These are phyloP conservation scores for Octopus bimaculoides DNA, from an alignment of 1,140 invertebrate species.

Conservation along the genomic window DNA sequence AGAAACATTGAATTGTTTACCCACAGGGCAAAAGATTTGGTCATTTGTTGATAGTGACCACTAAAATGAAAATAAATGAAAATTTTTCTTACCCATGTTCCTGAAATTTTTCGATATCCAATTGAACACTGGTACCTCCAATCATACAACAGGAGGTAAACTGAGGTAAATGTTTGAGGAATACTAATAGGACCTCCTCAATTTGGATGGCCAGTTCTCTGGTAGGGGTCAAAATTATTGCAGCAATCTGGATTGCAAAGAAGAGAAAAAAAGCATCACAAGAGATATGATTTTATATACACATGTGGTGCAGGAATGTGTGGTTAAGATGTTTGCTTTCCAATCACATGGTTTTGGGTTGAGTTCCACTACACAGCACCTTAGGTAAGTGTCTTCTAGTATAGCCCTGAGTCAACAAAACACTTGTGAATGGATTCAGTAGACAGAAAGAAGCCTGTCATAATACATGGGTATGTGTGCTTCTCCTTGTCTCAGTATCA, in stretches of 20 bases:
- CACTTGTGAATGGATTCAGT: no score
- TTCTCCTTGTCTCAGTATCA: no score
- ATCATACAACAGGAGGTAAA: slow-evolving; percentile 67
- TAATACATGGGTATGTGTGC: no score
- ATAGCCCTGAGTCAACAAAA: no score
- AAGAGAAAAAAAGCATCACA: neutral
- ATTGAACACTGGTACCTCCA: slow-evolving; percentile 72
- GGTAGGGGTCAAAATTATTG: slow-evolving; percentile 88
- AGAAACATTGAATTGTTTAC: neutral
- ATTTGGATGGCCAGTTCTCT: slow-evolving; percentile 90
- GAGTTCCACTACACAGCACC: no score
- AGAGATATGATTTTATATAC: no score
- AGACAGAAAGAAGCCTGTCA: no score
- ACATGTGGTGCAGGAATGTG: no score
- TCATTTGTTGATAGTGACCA: neutral
- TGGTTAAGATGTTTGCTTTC: neutral
- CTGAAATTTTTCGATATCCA: slow-evolving; percentile 71
- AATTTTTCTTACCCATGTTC: slow-evolving; percentile 62
- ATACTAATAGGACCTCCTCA: slow-evolving; percentile 69
- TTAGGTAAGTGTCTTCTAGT: no score
- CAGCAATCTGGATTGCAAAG: slow-evolving; percentile 65
- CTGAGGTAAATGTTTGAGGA: slow-evolving; percentile 60
- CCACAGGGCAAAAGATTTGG: neutral
- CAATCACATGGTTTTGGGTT: no score
- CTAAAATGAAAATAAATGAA: neutral